Conservation (phyloP, 2,888 invertebrate genomes). For the Muschampia plurimacula region DNA sequence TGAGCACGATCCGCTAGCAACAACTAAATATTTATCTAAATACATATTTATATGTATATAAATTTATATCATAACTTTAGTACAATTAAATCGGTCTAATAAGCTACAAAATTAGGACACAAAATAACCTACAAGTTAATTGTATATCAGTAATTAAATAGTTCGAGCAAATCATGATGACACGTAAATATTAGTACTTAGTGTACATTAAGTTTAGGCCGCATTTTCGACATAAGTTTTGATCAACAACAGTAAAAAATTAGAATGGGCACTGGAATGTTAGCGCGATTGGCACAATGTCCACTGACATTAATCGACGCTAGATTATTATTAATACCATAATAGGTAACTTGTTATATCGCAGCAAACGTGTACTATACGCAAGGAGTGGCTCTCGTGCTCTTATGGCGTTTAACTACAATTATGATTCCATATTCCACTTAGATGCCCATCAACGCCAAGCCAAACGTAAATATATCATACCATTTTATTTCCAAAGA, state of each 20-base stretch:
- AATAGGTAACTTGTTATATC: not conserved
- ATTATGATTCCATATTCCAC: not conserved
- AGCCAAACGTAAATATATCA: not conserved
- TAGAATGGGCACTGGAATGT: not conserved
- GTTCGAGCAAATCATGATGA: not conserved
- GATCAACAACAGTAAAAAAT: not conserved
- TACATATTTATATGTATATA: conserved; percentile 15
- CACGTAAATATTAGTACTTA: not conserved
- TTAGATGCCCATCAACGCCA: not conserved
- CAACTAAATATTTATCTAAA: conserved; percentile 12
- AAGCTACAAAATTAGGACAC: not conserved
- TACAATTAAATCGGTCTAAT: conserved; percentile 13
- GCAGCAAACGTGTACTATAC: not conserved
- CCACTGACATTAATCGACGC: no score
- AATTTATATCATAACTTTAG: not conserved
- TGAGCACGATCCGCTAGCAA: conserved; percentile 34
- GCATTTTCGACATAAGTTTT: not conserved
- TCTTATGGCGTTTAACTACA: not conserved
- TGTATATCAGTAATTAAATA: not conserved
- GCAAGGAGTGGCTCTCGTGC: not conserved
- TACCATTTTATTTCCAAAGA: not conserved
- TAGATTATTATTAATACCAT: not conserved
- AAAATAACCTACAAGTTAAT: not conserved
- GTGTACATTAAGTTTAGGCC: not conserved
- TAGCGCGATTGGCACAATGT: not conserved